Conservation (phyloP, 2,888 invertebrate genomes). For the Zhengitettix transpicula region DNA sequence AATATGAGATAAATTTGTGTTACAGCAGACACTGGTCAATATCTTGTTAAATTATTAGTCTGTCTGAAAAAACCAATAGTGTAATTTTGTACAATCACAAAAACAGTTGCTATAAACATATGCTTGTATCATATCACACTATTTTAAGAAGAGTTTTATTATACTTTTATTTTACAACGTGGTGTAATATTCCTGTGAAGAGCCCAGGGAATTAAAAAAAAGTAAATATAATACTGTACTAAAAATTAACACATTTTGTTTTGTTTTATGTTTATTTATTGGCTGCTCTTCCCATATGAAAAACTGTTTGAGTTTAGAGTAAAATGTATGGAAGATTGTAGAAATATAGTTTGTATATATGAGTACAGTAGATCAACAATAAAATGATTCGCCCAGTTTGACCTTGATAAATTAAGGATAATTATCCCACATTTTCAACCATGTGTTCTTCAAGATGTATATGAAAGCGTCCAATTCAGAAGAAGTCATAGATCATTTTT, state of each 20-base stretch:
- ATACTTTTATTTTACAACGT: neutral
- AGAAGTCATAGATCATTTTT: too few relatives aligned
- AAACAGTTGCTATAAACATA: constrained; percentile 1
- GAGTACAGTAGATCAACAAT: constrained; percentile 9
- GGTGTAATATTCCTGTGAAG: constrained; percentile 6
- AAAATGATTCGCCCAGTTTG: constrained; percentile 7
- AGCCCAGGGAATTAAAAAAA: constrained; percentile 5
- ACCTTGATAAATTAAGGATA: neutral
- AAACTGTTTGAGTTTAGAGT: constrained; percentile 11
- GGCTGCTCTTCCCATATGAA: constrained; percentile 3
- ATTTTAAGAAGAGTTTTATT: constrained; percentile 7
- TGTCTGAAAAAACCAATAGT: neutral
- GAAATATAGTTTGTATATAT: constrained; percentile 16
- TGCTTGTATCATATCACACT: constrained; percentile 7
- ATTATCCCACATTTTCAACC: neutral
- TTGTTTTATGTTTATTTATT: constrained; percentile 2
- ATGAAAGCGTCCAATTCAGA: too few relatives aligned
- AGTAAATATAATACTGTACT: constrained; percentile 5
- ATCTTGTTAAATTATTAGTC: neutral
- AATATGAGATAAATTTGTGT: too few relatives aligned
- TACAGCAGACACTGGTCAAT: too few relatives aligned
- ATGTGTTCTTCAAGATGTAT: too few relatives aligned
- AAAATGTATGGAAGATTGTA: constrained; percentile 14
- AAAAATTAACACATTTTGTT: neutral
- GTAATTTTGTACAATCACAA: neutral